Evolutionary conservation across 2,888 invertebrate genomes (phyloP), one percentile per base, ranked within the genome.

Genomic region (Scrobipalpa costella): DNA sequence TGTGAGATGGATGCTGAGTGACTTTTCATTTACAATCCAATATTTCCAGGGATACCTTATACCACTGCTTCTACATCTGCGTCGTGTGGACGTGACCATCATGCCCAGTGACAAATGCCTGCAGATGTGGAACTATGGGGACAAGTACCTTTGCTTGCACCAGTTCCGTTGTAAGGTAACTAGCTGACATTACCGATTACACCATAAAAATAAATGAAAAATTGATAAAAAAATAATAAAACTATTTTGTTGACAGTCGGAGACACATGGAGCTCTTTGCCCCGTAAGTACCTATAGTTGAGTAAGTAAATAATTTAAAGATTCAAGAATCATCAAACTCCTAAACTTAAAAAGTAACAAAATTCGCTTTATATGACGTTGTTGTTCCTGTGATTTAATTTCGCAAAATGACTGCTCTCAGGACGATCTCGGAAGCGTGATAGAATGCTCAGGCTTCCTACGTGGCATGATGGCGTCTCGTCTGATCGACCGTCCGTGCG

Each of bases 391-490:
- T 47, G n/a, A 15, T 47, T 2, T 15, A 1, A 47, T 47, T 1
- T 7, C 2, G 8, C n/a, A n/a, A n/a, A 47, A 49, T 49, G 49
- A 27, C 7, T 47, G 13, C 15, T 11, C 13, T 21, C 21, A 90
- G 90, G 90, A 90, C 63, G 90, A 90, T 66, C 34, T 88, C n/a
- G 90, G 90, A 5, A 76, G 85, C 1, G 71, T 84, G 0, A 68
- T 90, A 2, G 79, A 84, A 2, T 90, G 90, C 67, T 77, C 79
- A 15, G 89, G 90, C 1, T 84, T 76, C 63, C 77, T 75, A 2
- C 75, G 79, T 34, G 90, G 88, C 17, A 83, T 90, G 71, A 89
- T 89, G 90, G 79, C 78, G 2, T 86, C 88, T 7, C 82, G 83
- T 1, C 70, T 89, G 21, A 78, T 89, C 36, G 89, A 90, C 68